Conservation (phyloP, 2,113 vertebrate species). For the Myotis lucifugus region DNA sequence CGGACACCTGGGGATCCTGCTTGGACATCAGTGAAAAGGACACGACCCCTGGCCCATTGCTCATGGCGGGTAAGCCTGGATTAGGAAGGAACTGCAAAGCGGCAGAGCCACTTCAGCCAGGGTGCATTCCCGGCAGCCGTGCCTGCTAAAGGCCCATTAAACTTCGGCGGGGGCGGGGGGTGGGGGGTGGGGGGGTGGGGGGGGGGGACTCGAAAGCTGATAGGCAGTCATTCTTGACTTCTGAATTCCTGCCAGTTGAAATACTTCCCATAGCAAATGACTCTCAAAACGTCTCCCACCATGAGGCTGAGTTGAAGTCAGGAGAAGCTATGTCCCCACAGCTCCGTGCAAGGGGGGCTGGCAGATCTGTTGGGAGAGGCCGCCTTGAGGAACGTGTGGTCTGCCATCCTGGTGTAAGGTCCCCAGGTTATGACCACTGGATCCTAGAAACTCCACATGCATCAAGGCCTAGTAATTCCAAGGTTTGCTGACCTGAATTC, state of each 20-base stretch:
- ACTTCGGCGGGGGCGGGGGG: not conserved
- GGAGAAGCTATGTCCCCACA: not conserved
- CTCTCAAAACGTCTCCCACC: not conserved
- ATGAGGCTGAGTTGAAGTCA: not conserved
- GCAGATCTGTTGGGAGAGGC: not conserved
- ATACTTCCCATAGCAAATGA: not conserved
- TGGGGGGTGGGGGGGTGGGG: not conserved
- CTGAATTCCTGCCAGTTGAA: not conserved
- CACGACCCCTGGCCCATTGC: not conserved
- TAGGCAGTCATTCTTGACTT: not conserved
- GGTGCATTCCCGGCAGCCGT: fast-evolving
- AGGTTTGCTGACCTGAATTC: not conserved
- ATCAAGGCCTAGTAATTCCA: too few relatives aligned
- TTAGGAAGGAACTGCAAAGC: not conserved
- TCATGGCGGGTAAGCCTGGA: not conserved
- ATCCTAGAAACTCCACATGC: not conserved
- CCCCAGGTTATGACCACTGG: not conserved
- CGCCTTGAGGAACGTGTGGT: fast-evolving
- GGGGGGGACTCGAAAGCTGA: not conserved
- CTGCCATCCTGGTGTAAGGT: not conserved
- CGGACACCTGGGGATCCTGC: not conserved
- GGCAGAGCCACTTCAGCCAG: not conserved
- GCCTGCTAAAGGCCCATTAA: not conserved
- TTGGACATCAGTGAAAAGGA: not conserved
- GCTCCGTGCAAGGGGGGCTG: not conserved